These are phyloP conservation scores for Miopithecus talapoin DNA, from an alignment of 2,797 vertebrate species.

Conservation along the genomic window DNA sequence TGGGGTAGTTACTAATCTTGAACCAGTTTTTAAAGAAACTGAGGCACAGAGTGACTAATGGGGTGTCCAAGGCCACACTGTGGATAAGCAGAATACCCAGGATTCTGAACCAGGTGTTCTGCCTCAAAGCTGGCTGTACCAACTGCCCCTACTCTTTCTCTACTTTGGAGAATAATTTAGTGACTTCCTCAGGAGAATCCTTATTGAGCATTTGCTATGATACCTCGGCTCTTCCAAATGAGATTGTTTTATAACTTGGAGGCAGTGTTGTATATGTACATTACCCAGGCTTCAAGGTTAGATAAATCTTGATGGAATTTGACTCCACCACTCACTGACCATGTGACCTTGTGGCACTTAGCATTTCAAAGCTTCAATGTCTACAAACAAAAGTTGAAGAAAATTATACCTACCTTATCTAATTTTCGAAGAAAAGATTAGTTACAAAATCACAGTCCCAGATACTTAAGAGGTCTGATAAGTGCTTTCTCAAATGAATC, in stretches of 20 bases:
- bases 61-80: accelerated
- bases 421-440: neutral
- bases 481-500: neutral
- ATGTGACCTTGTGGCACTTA: neutral
- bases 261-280: neutral
- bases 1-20: neutral
- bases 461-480: neutral
- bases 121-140: neutral
- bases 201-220: neutral
- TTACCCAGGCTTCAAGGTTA: neutral
- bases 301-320: neutral
- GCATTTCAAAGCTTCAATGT: neutral
- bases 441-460: neutral
- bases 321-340: neutral
- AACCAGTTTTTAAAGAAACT: neutral
- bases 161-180: neutral
- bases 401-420: neutral
- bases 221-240: neutral
- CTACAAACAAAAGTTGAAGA: neutral
- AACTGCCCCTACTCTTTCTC: neutral
- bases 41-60: neutral
- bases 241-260: neutral
- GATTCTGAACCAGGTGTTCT: neutral
- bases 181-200: neutral
- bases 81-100: accelerated